phyloP scores from a whole-genome alignment of 2,888 invertebrate genomes.

The Alloplasta piceator region DNA sequence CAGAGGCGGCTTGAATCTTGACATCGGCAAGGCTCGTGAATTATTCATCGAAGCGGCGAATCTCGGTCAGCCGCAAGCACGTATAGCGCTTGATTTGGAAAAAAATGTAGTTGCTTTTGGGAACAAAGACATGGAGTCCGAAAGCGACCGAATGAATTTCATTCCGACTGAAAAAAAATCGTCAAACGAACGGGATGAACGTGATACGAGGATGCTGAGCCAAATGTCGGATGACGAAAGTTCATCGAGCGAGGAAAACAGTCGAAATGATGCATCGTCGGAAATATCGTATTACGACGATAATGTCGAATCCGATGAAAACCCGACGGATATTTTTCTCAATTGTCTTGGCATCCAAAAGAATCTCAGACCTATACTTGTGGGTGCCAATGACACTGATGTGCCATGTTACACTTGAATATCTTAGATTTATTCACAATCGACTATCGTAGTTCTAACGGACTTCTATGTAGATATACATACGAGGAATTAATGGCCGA shows the following conservation, averaged over 20 bases:
- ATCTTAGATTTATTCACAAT: not conserved
- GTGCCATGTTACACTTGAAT: constrained; percentile 67
- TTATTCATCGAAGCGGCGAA: constrained; percentile 86
- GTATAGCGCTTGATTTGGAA: constrained; percentile 83
- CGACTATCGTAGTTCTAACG: constrained; percentile 44
- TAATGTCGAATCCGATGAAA: constrained; percentile 49
- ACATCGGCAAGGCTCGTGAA: constrained; percentile 84
- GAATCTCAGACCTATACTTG: constrained; percentile 66
- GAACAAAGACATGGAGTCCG: not conserved
- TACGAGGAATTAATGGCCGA: not conserved
- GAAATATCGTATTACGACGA: constrained; percentile 40
- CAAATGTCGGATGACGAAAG: constrained; percentile 7
- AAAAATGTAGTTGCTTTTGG: constrained; percentile 30
- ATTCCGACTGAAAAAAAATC: constrained; percentile 31
- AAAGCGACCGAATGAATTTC: constrained; percentile 1
- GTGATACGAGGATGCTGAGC: constrained; percentile 16
- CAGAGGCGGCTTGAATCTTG: constrained; percentile 85
- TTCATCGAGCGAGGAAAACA: not conserved
- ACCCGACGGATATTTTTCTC: constrained; percentile 72
- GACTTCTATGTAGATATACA: constrained; percentile 30
- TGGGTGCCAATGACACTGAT: constrained; percentile 49
- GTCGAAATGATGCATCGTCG: constrained; percentile 19
- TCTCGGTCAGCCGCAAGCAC: constrained; percentile 86
- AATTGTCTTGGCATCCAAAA: constrained; percentile 71
- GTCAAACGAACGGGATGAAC: not conserved